Conservation (phyloP, 2,888 invertebrate species). For the Lepeophtheirus nordmannii region DNA sequence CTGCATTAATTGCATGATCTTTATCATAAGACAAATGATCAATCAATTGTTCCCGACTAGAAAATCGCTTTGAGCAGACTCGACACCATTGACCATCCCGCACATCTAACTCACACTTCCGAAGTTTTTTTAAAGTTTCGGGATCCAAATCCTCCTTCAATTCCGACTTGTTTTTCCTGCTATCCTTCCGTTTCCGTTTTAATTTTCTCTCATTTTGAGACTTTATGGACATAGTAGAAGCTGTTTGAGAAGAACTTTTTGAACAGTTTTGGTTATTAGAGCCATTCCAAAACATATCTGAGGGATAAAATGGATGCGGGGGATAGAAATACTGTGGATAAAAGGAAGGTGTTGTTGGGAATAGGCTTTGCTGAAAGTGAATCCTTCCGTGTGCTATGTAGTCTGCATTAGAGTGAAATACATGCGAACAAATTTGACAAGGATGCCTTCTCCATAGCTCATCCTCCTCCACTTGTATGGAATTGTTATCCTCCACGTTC, state of each 20-base stretch:
- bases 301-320: background rate
- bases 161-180: background rate
- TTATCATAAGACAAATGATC: background rate
- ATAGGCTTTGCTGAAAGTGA: background rate
- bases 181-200: background rate
- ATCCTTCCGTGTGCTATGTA: slow-evolving; percentile 1
- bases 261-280: too few relatives aligned
- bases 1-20: background rate
- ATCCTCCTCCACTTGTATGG: background rate
- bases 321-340: background rate
- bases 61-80: background rate
- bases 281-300: too few relatives aligned
- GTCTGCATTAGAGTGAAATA: background rate
- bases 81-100: background rate
- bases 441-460: background rate
- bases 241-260: background rate
- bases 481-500: background rate
- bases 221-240: background rate
- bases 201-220: background rate
- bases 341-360: background rate
- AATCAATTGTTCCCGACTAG: background rate
- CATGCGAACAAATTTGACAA: background rate
- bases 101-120: background rate
- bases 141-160: background rate
- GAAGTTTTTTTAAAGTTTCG: background rate